Conservation (phyloP, 2,797 vertebrate genomes). For the Pantherophis vulpinus region DNA sequence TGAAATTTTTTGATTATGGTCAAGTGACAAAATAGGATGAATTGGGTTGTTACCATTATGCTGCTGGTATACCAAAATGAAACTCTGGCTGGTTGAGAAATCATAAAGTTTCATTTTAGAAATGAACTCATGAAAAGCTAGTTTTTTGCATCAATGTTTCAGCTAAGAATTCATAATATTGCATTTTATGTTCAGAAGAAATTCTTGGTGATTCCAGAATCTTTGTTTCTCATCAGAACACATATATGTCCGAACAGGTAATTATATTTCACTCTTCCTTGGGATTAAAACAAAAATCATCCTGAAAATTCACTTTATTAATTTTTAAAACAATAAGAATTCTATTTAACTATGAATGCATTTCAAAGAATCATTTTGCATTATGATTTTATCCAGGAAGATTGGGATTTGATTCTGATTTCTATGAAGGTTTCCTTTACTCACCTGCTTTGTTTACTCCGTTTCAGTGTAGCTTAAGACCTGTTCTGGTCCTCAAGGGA, state of each 20-base stretch:
- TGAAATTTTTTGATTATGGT: background rate
- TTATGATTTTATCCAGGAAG: conserved; percentile 27
- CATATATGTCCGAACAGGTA: background rate
- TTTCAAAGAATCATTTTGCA: conserved; percentile 42
- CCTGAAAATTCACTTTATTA: background rate
- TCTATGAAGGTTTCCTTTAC: conserved; percentile 1
- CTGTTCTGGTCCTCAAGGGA: background rate
- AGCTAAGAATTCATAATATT: background rate
- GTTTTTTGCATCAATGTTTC: background rate
- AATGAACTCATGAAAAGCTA: background rate
- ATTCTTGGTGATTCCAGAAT: background rate
- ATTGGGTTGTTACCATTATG: background rate
- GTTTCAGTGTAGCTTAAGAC: background rate
- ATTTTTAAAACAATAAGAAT: conserved; percentile 1
- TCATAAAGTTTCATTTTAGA: background rate
- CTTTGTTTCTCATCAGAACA: background rate
- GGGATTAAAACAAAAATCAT: background rate
- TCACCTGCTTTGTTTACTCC: background rate
- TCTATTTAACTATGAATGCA: conserved; percentile 46
- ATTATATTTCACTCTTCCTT: background rate
- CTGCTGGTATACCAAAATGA: background rate
- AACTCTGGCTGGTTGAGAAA: background rate
- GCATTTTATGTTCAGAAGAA: conserved; percentile 1
- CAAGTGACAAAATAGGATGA: background rate
- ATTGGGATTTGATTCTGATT: conserved; percentile 35